phyloP scores from a whole-genome alignment of 2,797 vertebrate genomes.

The Acanthopagrus latus region DNA sequence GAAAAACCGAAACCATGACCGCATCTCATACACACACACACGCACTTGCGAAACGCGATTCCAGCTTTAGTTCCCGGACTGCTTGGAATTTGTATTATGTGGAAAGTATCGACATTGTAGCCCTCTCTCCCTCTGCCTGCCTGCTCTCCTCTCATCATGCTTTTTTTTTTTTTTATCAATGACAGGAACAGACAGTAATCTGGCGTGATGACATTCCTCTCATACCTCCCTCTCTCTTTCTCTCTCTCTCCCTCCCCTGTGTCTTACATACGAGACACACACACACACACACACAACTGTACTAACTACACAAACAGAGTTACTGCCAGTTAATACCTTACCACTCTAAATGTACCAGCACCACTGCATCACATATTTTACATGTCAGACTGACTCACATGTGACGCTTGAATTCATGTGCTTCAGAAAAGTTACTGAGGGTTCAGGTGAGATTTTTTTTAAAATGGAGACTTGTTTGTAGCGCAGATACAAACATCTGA shows the following conservation, averaged over 20 bases:
- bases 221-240: conserved; percentile 45
- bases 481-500: not conserved
- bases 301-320: not conserved
- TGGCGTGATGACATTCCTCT: conserved; percentile 66
- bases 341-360: not conserved
- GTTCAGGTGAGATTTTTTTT: not conserved
- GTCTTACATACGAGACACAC: not conserved
- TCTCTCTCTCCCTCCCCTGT: not conserved
- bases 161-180: conserved; percentile 35
- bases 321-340: not conserved
- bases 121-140: not conserved
- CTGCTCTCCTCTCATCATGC: conserved; percentile 3
- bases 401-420: not conserved
- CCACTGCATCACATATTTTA: not conserved
- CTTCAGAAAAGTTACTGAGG: not conserved
- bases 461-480: not conserved
- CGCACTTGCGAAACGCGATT: not conserved
- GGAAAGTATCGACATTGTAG: not conserved
- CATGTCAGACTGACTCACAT: too few species aligned
- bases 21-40: not conserved
- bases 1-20: not conserved
- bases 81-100: not conserved
- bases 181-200: conserved; percentile 66
- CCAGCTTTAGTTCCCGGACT: not conserved
- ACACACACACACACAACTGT: not conserved